phyloP scores from a whole-genome alignment of 2,113 vertebrate species.

The Anoplopoma fimbria region DNA sequence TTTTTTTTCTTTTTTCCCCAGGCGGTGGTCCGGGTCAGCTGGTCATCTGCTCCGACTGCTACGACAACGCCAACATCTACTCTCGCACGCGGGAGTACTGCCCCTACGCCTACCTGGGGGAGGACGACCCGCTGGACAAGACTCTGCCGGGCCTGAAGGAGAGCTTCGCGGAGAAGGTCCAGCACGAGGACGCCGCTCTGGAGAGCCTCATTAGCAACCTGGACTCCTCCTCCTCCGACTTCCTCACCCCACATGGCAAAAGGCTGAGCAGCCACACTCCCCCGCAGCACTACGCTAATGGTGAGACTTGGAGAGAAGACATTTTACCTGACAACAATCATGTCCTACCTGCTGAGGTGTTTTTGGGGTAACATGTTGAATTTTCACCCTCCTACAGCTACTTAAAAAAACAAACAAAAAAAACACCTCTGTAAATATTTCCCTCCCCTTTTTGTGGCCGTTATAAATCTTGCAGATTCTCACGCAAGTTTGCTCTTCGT shows the following conservation, averaged over 20 bases:
- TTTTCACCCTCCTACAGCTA: not conserved
- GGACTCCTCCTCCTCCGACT: conserved; percentile 81
- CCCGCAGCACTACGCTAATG: conserved; percentile 77
- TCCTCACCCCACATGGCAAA: conserved; percentile 84
- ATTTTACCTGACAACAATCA: not conserved
- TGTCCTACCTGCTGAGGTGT: not conserved
- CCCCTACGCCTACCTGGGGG: conserved; percentile 90
- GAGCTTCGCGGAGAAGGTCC: conserved; percentile 61
- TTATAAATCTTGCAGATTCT: not conserved
- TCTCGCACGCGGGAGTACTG: conserved; percentile 93
- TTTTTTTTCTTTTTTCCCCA: conserved; percentile 23
- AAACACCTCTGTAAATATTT: not conserved
- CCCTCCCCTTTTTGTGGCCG: not conserved
- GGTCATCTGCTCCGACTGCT: conserved; percentile 97
- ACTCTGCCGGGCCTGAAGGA: conserved; percentile 78
- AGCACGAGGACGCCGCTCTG: conserved; percentile 76
- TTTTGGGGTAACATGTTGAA: not conserved
- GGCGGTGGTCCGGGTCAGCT: conserved; percentile 79
- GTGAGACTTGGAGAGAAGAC: conserved; percentile 74
- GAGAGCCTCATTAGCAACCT: conserved; percentile 83
- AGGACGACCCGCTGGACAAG: conserved; percentile 90
- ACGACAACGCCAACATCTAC: conserved; percentile 96
- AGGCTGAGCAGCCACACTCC: conserved; percentile 77
- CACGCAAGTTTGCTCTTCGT: not conserved
- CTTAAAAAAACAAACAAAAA: not conserved